Percentiles rank a stretch among this genome's conserved stretches.
These are phyloP conservation scores for Adelphocoris suturalis DNA, from an alignment of 2,888 invertebrate genomes.

Conservation along the genomic window DNA sequence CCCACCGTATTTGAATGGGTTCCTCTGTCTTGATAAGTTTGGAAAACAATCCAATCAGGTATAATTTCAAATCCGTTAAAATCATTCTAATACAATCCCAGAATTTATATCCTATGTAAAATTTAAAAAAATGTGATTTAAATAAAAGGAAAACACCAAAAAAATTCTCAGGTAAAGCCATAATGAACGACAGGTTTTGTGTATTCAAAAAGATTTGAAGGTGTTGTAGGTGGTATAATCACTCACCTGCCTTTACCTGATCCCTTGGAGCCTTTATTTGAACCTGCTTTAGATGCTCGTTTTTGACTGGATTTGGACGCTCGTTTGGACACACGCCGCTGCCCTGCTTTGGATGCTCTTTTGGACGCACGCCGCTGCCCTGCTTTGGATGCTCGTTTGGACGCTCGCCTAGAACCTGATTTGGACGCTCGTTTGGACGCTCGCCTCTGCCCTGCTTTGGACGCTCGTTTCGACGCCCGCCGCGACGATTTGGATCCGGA, in stretches of 20 bases:
- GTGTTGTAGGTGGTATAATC: no score
- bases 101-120: no score
- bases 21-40: no score
- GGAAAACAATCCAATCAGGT: no score
- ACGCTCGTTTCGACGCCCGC: neutral
- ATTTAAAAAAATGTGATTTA: no score
- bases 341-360: neutral
- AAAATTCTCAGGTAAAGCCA: no score
- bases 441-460: conserved; percentile 7
- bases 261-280: neutral
- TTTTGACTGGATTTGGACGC: neutral
- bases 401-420: neutral
- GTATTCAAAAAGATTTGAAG: no score
- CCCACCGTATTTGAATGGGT: no score
- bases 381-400: neutral
- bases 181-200: no score
- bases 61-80: no score
- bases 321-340: neutral
- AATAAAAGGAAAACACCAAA: no score
- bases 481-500: neutral
- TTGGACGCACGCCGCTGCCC: neutral
- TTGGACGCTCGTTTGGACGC: neutral
- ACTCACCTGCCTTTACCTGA: neutral
- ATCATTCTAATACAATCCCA: no score
- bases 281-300: conserved; percentile 5